Evolutionary conservation across 92 coral and sea anemone species (phyloP).

Genomic region (Actinostola sp.): DNA sequence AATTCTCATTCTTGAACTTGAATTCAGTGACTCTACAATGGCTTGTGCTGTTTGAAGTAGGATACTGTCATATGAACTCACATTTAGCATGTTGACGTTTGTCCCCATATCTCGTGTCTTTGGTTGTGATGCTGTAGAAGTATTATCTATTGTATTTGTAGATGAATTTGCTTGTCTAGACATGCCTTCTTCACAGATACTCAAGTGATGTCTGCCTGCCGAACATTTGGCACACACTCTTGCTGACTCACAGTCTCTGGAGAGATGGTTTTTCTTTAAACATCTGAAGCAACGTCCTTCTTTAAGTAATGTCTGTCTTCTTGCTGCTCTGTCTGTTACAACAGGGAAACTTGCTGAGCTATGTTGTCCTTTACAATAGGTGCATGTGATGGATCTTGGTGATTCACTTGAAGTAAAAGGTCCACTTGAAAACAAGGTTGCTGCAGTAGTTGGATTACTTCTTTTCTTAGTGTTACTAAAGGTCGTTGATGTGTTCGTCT

Average conservation of each 20-base stretch:
- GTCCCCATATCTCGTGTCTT: slow-evolving; percentile 12
- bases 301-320: slow-evolving; percentile 50
- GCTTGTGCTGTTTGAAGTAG: slow-evolving; percentile 63
- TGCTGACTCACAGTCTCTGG: slow-evolving; percentile 45
- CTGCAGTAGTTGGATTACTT: slow-evolving; percentile 27
- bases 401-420: slow-evolving; percentile 7
- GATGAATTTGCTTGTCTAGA: slow-evolving; percentile 5
- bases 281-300: slow-evolving; percentile 66
- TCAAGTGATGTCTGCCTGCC: slow-evolving; percentile 68
- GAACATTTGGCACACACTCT: slow-evolving; percentile 57
- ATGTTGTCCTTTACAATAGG: slow-evolving; percentile 63
- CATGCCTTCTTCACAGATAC: slow-evolving; percentile 55
- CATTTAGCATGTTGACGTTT: slow-evolving; percentile 21
- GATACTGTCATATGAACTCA: slow-evolving; percentile 51
- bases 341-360: slow-evolving; percentile 56
- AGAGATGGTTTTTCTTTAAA: slow-evolving; percentile 52
- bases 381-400: slow-evolving; percentile 24
- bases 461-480: not conserved
- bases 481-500: not conserved
- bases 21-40: not conserved
- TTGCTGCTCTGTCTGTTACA: slow-evolving; percentile 45
- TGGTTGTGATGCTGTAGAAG: slow-evolving; percentile 8
- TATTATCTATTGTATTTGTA: not conserved
- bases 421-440: slow-evolving; percentile 19
- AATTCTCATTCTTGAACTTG: slow-evolving; percentile 26